phyloP scores from a whole-genome alignment of 2,888 invertebrate species.

The Eremobia ochroleuca region DNA sequence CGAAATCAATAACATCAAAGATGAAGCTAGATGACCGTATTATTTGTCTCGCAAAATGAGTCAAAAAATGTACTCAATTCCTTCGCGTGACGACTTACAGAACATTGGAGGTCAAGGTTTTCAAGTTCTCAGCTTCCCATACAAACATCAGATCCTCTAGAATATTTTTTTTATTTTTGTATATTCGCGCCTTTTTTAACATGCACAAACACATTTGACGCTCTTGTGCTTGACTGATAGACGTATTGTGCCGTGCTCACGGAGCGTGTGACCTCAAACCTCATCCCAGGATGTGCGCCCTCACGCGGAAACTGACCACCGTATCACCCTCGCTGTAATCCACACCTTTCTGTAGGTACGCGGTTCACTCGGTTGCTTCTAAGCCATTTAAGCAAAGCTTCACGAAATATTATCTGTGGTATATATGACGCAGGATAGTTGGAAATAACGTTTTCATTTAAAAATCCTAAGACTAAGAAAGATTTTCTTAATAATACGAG shows the following conservation, averaged over 20 bases:
- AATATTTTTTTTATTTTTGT: neutral
- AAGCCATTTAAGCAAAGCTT: slow-evolving; percentile 25
- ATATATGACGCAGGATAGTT: neutral
- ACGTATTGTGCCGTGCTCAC: slow-evolving; percentile 84
- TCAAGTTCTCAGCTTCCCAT: neutral
- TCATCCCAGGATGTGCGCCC: slow-evolving; percentile 80
- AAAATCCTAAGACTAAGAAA: neutral
- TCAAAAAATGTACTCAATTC: neutral
- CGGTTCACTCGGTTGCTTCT: slow-evolving; percentile 36
- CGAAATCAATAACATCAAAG: neutral
- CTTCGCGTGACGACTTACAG: neutral
- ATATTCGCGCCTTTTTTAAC: slow-evolving; percentile 8
- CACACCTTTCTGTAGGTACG: slow-evolving; percentile 77
- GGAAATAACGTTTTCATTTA: neutral
- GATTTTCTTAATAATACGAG: neutral
- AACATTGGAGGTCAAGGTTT: neutral
- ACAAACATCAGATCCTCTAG: neutral
- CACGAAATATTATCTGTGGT: neutral
- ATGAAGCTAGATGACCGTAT: neutral
- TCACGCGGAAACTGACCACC: slow-evolving; percentile 85
- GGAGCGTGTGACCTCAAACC: slow-evolving; percentile 86
- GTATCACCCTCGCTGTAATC: slow-evolving; percentile 81
- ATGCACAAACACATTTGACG: neutral
- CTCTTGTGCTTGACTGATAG: slow-evolving; percentile 55
- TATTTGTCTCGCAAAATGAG: neutral